Evolutionary conservation across 1,140 invertebrate species (phyloP), one percentile per base, ranked within the genome.

Genomic region (Rhopalosiphum maidis): DNA sequence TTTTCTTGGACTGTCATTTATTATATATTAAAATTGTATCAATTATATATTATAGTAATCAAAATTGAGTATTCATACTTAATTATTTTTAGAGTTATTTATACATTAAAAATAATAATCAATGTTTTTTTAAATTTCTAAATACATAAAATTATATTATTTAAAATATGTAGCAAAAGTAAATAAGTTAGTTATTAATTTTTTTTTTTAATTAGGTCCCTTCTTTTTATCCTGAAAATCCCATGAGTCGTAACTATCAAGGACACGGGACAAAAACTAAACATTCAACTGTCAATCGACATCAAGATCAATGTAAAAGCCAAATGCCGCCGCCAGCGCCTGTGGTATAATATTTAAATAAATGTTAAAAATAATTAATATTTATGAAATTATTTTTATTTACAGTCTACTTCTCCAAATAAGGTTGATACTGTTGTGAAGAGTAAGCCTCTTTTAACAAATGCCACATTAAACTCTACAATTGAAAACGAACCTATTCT

Each of bases 191-290:
- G 22, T 37, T 25, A 90, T 51, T 43, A 5, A 8, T 77, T 22
- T 22, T 55, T 55, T 93, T 23, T 93, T 91, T n/a, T 25, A 35
- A 51, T 54, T 83, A 93, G 91, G 77, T 93, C 18, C 91, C 91
- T 93, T 37, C 91, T n/a, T 93, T 85, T 35, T 93, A 85, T 93
- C 82, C 77, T 43, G 91, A 93, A 30, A 86, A 43, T 55, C 2
- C 48, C n/a, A n/a, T 51, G 77, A 37, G n/a, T 1, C 91, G 91
- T 83, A 86, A 30, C 55, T 85, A 85, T 30, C 91, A 86, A 93
- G 91, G 91, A 54, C 91, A 93, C 22, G 91, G 48, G 23, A 41
- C 91, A 55, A 93, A 93, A 54, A 83, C 15, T 93, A 93, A 93
- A 86, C 91, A 93, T 2, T 18, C 48, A 54, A 83, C 48, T 54